phyloP scores from a whole-genome alignment of 2,797 vertebrate genomes.

The Bucorvus abyssinicus region DNA sequence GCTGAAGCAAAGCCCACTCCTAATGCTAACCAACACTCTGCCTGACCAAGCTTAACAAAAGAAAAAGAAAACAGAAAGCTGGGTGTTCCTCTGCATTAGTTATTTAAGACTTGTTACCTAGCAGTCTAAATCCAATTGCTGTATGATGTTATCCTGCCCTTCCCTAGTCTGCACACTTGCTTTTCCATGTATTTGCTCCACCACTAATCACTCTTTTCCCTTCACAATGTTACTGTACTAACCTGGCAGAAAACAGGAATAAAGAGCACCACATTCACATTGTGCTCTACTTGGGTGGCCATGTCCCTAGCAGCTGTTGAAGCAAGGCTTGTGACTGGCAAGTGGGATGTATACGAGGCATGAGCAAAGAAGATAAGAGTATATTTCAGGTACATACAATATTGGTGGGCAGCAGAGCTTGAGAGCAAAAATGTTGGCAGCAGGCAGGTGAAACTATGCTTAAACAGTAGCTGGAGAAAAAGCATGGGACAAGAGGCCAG shows the following conservation, averaged over 20 bases:
- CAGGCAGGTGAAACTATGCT: too few species aligned
- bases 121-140: background rate
- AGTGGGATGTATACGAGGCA: background rate
- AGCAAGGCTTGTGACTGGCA: background rate
- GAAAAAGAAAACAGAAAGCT: background rate
- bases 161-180: background rate
- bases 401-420: background rate
- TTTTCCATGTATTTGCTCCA: background rate
- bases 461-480: background rate
- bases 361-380: background rate
- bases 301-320: background rate
- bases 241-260: background rate
- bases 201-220: background rate
- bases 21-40: background rate
- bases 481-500: background rate
- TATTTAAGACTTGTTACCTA: background rate
- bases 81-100: background rate
- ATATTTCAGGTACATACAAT: fast-evolving
- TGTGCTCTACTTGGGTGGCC: background rate
- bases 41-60: background rate
- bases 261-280: fast-evolving
- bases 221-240: background rate
- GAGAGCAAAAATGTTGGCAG: background rate
- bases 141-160: background rate
- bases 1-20: background rate